Evolutionary conservation across 2,888 invertebrate genomes (phyloP), one percentile per base, ranked within the genome.

Genomic region (Sipha maydis): DNA sequence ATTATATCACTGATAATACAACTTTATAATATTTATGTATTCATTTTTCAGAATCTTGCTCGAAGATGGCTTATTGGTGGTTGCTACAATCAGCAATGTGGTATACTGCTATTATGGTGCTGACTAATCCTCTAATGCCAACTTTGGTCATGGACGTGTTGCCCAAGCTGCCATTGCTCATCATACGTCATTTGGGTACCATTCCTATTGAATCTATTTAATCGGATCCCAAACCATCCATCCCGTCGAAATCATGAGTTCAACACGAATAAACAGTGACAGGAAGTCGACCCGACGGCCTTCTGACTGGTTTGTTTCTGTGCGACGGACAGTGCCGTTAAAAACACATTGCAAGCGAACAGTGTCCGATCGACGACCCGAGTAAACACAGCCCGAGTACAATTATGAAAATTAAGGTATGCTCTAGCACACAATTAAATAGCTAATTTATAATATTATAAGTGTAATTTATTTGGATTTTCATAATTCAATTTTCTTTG

Each of bases 141-240:
- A 73, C 86, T 7, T 17, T 86, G 38, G 34, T 86, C 54, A 56
- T 56, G n/a, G 86, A 86, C 38, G 86, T 86, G 28, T 71, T 86
- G 90, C 95, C 95, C 88, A 95, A 95, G 91, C 92, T 95, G 91
- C 95, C 95, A 89, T 93, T 95, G 90, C 92, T 95, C 91, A 93
- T 95, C 91, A 92, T 95, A 88, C 93, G 95, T 90, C 93, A 95
- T 91, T 93, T 94, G 90, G 94, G 94, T 91, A 93, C 94, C 92
- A 94, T 95, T 92, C 95, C 94, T 11, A 94, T 95, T 90, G 95
- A 95, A 91, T 94, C 95, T 91, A 93, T 94, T 91, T 94, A 61
- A 78, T 48, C 31, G 38, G 48, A n/a, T 41, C 76, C 14, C 48
- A 19, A 48, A 54, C 9, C n/a, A 17, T 4, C n/a, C 28, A 8